These are phyloP conservation scores for Drosophila sp. DNA, from an alignment of 1,140 invertebrate genomes.

Conservation along the genomic window DNA sequence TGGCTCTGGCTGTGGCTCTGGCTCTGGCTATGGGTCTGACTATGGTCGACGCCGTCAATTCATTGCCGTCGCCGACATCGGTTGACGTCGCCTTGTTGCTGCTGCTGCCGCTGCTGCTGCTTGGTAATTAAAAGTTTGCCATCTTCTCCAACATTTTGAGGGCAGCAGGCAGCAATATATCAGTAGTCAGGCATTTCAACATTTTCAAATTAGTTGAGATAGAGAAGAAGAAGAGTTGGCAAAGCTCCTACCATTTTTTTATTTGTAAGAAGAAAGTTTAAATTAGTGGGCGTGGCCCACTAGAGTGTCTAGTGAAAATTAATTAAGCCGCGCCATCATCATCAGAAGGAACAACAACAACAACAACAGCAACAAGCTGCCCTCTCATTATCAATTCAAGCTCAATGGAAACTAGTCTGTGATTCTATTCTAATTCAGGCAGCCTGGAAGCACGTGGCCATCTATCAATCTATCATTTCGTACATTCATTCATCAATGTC, in stretches of 20 bases:
- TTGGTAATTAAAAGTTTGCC: slow-evolving; percentile 79
- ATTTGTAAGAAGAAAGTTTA: slow-evolving; percentile 55
- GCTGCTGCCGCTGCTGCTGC: slow-evolving; percentile 41
- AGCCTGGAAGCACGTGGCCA: slow-evolving; percentile 37
- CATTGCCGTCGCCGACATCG: slow-evolving; percentile 17
- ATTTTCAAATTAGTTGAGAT: slow-evolving; percentile 70
- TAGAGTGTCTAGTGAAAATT: slow-evolving; percentile 52
- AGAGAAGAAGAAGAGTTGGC: neutral
- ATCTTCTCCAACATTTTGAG: slow-evolving; percentile 55
- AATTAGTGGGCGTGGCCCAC: slow-evolving; percentile 67
- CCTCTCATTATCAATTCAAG: slow-evolving; percentile 75
- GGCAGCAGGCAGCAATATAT: slow-evolving; percentile 67
- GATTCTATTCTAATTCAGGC: slow-evolving; percentile 49
- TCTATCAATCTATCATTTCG: slow-evolving; percentile 69
- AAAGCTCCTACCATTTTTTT: neutral
- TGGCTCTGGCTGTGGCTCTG: slow-evolving; percentile 13
- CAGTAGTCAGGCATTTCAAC: slow-evolving; percentile 53
- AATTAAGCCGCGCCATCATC: slow-evolving; percentile 55
- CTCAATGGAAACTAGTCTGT: neutral
- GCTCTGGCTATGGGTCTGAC: neutral
- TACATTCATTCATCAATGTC: slow-evolving; percentile 76
- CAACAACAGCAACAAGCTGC: slow-evolving; percentile 33
- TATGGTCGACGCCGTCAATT: neutral
- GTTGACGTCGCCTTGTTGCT: slow-evolving; percentile 14
- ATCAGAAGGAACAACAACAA: neutral